Evolutionary conservation across 2,797 vertebrate genomes (phyloP), one percentile per base, ranked within the genome.

Genomic region (Gallinago solitaria): DNA sequence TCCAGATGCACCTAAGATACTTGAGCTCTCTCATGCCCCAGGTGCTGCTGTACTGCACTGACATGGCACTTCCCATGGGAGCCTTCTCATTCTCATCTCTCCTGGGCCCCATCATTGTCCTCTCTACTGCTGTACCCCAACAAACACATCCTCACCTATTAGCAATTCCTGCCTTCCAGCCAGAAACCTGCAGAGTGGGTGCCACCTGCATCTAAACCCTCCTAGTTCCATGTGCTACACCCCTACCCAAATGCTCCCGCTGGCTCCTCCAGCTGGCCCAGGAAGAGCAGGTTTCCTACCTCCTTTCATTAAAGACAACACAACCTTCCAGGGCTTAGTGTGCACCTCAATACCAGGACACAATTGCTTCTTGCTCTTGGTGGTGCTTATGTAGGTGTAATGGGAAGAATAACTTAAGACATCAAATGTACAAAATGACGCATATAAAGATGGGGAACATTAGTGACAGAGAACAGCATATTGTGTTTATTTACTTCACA

Each of bases 221-320:
- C 24, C 33, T 4, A 3, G 12, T 24, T 75, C 32, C 51, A 3
- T 5, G 13, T 70, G 33, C 53, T 59, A 43, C 56, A 65, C 19
- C 21, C 19, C 41, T 28, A 20, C 6, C 30, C 0, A 0, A 2
- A 2, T 3, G 5, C 35, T 83, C n/a, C 23, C 2, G 0, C 9
- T 2, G 0, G n/a, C 32, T 53, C 20, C 43, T 63, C 48, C 39
- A n/a, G 27, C 35, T 87, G 59, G 63, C 16, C 28, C 41, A 51
- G 43, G 9, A 83, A n/a, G 7, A 59, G 21, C 5, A 4, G 9
- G 12, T 51, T 59, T 86, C 43, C 65, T 27, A 4, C 13, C 2
- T 51, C 7, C 28, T 59, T 59, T 39, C 12, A 4, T 15, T n/a
- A 51, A 81, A 32, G 25, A 51, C n/a, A 59, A 9, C 39, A 68